Percentiles rank a stretch among this genome's conserved stretches.
Conservation (phyloP, 2,797 vertebrate species). For the Gallirallus australis region DNA sequence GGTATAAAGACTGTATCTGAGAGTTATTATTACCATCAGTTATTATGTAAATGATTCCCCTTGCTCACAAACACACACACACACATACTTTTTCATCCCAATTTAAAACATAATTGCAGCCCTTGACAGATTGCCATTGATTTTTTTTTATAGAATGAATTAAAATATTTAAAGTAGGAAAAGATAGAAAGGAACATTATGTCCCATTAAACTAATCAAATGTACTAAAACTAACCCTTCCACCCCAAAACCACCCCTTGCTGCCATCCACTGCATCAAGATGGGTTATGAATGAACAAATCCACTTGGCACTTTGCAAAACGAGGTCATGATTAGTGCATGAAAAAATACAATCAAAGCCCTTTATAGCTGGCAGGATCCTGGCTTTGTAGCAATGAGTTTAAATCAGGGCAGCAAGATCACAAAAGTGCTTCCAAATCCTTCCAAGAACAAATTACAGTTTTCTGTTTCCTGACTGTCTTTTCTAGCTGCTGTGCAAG, state of each 20-base stretch:
- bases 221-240: conserved; percentile 42
- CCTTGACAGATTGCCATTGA: conserved; percentile 38
- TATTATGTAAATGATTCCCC: conserved; percentile 51
- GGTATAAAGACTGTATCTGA: background rate
- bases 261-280: conserved; percentile 20
- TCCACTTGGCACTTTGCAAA: conserved; percentile 44
- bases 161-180: conserved; percentile 56
- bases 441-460: conserved; percentile 6
- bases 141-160: conserved; percentile 34
- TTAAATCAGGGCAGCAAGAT: conserved; percentile 31
- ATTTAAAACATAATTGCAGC: conserved; percentile 56
- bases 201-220: conserved; percentile 50
- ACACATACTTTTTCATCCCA: background rate
- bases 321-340: conserved; percentile 43
- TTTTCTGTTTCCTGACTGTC: conserved; percentile 5
- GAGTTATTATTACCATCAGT: conserved; percentile 31
- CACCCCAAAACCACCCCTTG: background rate
- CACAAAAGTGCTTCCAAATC: background rate
- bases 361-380: background rate
- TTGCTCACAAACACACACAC: background rate
- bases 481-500: background rate
- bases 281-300: conserved; percentile 42
- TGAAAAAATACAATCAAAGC: conserved; percentile 45
- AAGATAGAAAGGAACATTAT: conserved; percentile 33
- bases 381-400: background rate